Evolutionary conservation across 2,797 vertebrate genomes (phyloP), one percentile per base, ranked within the genome.

Genomic region (Hipposideros larvatus): DNA sequence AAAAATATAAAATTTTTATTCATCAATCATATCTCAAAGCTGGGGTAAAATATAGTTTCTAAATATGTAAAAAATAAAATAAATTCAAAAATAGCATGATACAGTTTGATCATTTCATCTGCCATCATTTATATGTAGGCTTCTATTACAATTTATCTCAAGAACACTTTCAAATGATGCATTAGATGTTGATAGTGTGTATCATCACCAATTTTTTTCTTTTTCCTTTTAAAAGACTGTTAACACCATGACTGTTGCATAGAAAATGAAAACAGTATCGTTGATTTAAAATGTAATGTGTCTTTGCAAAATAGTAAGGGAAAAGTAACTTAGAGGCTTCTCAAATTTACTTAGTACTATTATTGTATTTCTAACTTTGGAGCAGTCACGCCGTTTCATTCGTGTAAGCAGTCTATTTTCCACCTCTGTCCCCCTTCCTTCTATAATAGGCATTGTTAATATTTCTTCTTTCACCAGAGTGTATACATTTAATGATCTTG

Each of bases 71-170:
- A 55, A 74, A 68, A 57, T 55, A 66, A 48, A 24, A 11, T 53
- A 59, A 34, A 86, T 79, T 59, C 28, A 19, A 88, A 37, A 68
- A 61, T 34, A 34, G 59, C 15, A 15, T 66, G 8, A 37, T 73
- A 13, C 2, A 14, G 9, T 80, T 26, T 97, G 87, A 87, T 97
- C 90, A 96, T 97, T 97, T 97, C 80, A 84, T 73, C 84, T 78
- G 51, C 19, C 74, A 74, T 95, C 91, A 77, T 89, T 88, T 91
- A 22, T 57, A 79, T 91, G 80, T 89, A 73, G 83, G 90, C 61
- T 94, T 98, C 94, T 97, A 93, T 96, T 97, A 96, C 37, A 90
- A 71, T 95, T 97, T 96, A 95, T 84, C 66, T 97, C 89, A 96
- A 94, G 86, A 94, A 71, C 78, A 97, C 87, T 96, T 98, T 97